phyloP scores from a whole-genome alignment of 2,113 vertebrate genomes.

The cattle (Bos taurus) region ARS-UCD2.0 NC_037350.1:45649001-45649500 shows the following conservation, averaged over 20 bases:
- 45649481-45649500: slow-evolving; percentile 78
- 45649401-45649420: slow-evolving; percentile 77
- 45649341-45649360: background rate
- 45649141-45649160: slow-evolving; percentile 66
- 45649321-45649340: slow-evolving; percentile 57
- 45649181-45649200: slow-evolving; percentile 72
- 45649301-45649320: slow-evolving; percentile 9
- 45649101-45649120: slow-evolving; percentile 23
- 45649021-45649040: background rate
- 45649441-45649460: background rate
- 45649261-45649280: slow-evolving; percentile 33
- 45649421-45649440: background rate
- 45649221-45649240: slow-evolving; percentile 64
- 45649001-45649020: background rate
- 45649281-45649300: slow-evolving; percentile 26
- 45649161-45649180: slow-evolving; percentile 75
- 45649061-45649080: background rate
- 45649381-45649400: background rate
- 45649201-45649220: slow-evolving; percentile 70
- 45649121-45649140: slow-evolving; percentile 61
- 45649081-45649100: background rate
- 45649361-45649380: slow-evolving; percentile 56
- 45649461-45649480: background rate
- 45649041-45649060: background rate
- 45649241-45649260: slow-evolving; percentile 40